Conservation (phyloP, 2,113 vertebrate species). For the Gobius niger region DNA sequence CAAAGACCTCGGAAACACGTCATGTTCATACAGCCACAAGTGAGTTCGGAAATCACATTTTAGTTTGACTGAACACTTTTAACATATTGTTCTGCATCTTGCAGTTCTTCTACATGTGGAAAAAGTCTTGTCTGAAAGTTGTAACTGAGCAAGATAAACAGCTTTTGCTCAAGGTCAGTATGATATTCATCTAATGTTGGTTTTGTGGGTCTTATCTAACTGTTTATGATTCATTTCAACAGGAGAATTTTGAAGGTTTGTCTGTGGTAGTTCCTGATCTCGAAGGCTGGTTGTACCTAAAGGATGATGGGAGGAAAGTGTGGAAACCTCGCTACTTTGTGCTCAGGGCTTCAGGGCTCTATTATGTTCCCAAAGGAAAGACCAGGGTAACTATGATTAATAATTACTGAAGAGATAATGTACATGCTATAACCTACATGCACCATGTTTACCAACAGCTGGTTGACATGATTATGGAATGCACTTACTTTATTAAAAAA, state of each 20-base stretch:
- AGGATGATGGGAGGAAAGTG: slow-evolving; percentile 89
- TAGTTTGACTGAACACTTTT: background rate
- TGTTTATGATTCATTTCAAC: slow-evolving; percentile 6
- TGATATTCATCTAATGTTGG: background rate
- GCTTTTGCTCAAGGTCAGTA: slow-evolving; percentile 83
- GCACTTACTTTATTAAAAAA: too few relatives aligned
- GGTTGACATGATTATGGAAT: too few relatives aligned
- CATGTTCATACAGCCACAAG: slow-evolving; percentile 94
- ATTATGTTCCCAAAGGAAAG: slow-evolving; percentile 91
- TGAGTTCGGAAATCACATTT: slow-evolving; percentile 23
- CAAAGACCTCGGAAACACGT: slow-evolving; percentile 86
- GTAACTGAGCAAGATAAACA: slow-evolving; percentile 80
- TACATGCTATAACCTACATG: too few relatives aligned
- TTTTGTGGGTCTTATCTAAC: background rate
- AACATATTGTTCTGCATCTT: background rate
- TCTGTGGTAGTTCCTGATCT: slow-evolving; percentile 85
- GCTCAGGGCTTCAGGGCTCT: slow-evolving; percentile 90
- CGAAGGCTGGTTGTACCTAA: slow-evolving; percentile 84
- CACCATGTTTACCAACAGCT: too few relatives aligned
- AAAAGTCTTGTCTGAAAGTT: slow-evolving; percentile 74
- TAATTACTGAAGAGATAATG: too few relatives aligned
- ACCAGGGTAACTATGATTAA: slow-evolving; percentile 79
- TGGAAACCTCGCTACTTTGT: slow-evolving; percentile 90
- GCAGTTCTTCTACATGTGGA: slow-evolving; percentile 87
- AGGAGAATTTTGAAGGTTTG: slow-evolving; percentile 91